Evolutionary conservation across 2,888 invertebrate species (phyloP).

Genomic region (Panopea generosa): DNA sequence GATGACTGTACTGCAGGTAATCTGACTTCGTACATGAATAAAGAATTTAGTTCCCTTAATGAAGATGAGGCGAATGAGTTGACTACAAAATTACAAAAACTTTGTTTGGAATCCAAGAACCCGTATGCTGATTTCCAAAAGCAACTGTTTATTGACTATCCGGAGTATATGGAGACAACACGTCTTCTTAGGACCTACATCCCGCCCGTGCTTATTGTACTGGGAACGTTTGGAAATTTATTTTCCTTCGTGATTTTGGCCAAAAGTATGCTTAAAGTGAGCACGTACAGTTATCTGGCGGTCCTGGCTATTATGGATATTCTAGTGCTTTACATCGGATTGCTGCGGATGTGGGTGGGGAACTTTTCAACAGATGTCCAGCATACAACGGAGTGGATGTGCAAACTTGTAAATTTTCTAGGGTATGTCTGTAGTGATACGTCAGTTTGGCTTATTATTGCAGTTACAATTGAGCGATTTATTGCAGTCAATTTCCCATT

Average conservation of each 20-base stretch:
- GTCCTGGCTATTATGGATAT: constrained; percentile 82
- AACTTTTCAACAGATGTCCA: constrained; percentile 79
- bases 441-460: constrained; percentile 84
- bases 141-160: constrained; percentile 28
- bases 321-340: constrained; percentile 82
- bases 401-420: constrained; percentile 79
- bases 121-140: no score
- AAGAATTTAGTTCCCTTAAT: no score
- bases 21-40: no score
- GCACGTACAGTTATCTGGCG: constrained; percentile 83
- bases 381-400: constrained; percentile 74
- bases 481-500: constrained; percentile 83
- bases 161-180: constrained; percentile 40
- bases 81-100: no score
- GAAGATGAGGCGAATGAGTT: no score
- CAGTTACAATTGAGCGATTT: constrained; percentile 83
- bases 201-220: constrained; percentile 80
- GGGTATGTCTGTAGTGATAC: constrained; percentile 82
- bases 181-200: constrained; percentile 73
- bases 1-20: no score
- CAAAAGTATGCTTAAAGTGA: constrained; percentile 80
- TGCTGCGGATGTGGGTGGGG: constrained; percentile 82
- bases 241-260: constrained; percentile 81
- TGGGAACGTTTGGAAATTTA: constrained; percentile 84
- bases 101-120: no score